Evolutionary conservation across 2,888 invertebrate species (phyloP).

Genomic region (Clunio marinus): DNA sequence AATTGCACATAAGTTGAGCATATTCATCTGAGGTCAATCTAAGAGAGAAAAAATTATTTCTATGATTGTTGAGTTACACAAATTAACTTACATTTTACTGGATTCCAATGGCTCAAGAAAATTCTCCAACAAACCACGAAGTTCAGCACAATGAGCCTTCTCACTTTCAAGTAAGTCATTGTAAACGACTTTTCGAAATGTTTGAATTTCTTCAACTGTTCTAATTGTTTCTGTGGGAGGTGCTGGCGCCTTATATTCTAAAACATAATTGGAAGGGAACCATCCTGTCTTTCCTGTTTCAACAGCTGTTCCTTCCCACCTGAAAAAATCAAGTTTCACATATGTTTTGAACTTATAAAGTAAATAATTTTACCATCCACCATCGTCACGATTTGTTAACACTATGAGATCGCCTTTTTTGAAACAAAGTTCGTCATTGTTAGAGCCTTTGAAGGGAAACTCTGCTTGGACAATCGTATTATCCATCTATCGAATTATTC

Average conservation of each 20-base stretch:
- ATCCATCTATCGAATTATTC: conserved; percentile 14
- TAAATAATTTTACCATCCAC: conserved; percentile 64
- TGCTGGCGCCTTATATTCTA: conserved; percentile 62
- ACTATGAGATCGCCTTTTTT: conserved; percentile 95
- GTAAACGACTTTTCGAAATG: conserved; percentile 78
- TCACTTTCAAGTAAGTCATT: conserved; percentile 91
- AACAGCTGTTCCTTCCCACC: conserved; percentile 98
- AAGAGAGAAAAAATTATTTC: conserved; percentile 44
- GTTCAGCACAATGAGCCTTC: conserved; percentile 82
- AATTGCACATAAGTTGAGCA: conserved; percentile 80
- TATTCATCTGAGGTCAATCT: conserved; percentile 84
- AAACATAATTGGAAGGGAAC: conserved; percentile 98
- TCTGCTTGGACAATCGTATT: conserved; percentile 76
- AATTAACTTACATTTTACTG: conserved; percentile 71
- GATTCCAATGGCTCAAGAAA: conserved; percentile 84
- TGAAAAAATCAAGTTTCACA: conserved; percentile 47
- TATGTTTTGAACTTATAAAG: too few relatives aligned
- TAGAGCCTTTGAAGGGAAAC: conserved; percentile 90
- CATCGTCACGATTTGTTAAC: conserved; percentile 90
- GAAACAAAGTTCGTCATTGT: conserved; percentile 97
- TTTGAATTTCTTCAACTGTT: conserved; percentile 66
- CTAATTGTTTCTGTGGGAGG: conserved; percentile 59
- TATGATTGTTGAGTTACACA: neutral
- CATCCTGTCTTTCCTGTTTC: conserved; percentile 84
- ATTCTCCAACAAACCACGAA: conserved; percentile 77